phyloP scores from a whole-genome alignment of 2,797 vertebrate species.

The Malurus leucopterus region DNA sequence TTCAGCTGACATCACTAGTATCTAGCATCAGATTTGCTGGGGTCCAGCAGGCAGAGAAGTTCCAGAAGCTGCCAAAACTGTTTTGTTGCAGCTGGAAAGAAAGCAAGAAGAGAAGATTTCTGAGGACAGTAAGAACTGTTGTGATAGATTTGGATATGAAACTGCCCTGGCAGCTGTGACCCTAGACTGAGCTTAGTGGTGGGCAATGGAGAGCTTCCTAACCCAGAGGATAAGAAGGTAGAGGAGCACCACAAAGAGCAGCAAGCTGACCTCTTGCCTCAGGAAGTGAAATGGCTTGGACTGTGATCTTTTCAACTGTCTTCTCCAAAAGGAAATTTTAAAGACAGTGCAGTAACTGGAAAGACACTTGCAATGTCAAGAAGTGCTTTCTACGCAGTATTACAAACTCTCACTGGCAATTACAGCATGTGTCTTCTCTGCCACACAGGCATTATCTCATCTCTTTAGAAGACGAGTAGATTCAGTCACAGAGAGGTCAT shows the following conservation, averaged over 20 bases:
- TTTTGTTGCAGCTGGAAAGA: neutral
- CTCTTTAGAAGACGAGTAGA: neutral
- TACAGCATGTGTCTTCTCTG: constrained; percentile 6
- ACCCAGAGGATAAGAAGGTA: constrained; percentile 8
- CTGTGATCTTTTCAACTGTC: constrained; percentile 39
- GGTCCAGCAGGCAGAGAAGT: neutral
- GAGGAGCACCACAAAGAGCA: constrained; percentile 13
- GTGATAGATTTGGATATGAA: constrained; percentile 25
- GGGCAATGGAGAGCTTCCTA: neutral
- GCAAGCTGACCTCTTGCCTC: constrained; percentile 27
- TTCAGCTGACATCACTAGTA: neutral
- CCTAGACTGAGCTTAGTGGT: constrained; percentile 4
- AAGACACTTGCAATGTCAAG: constrained; percentile 26
- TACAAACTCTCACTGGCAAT: constrained; percentile 1
- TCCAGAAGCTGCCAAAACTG: constrained; percentile 10
- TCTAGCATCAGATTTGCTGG: neutral
- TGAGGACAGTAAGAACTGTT: neutral
- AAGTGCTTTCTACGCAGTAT: neutral
- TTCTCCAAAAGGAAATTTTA: constrained; percentile 25
- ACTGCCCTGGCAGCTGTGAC: constrained; percentile 39
- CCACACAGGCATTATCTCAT: constrained; percentile 36
- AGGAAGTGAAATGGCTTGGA: neutral
- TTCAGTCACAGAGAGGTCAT: constrained; percentile 23
- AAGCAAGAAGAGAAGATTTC: constrained; percentile 15
- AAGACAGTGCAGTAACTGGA: constrained; percentile 9